These are phyloP conservation scores for Squalus acanthias DNA, from an alignment of 2,797 vertebrate species.

Conservation along the genomic window DNA sequence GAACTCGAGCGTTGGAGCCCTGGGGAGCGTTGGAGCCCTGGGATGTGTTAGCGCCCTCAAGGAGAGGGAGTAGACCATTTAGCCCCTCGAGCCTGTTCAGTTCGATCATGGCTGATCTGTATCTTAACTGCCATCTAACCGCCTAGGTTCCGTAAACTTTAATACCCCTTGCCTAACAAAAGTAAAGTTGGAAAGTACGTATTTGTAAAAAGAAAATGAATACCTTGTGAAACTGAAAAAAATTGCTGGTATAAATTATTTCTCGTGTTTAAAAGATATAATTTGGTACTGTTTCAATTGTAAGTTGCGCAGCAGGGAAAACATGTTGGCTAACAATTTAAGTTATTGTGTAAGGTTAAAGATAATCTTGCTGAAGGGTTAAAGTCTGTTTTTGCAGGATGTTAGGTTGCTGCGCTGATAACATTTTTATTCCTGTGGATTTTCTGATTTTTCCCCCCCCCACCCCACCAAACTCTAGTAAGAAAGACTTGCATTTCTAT, in stretches of 20 bases:
- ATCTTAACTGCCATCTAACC: not conserved
- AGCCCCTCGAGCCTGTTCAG: not conserved
- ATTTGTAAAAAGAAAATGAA: not conserved
- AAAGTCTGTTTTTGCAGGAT: not conserved
- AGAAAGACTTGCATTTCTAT: not conserved
- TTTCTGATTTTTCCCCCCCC: not conserved
- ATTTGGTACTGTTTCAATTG: not conserved
- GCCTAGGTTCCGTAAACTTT: not conserved
- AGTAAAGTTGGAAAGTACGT: not conserved
- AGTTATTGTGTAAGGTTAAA: not conserved
- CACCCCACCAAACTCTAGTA: too few species aligned
- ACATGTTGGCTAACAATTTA: not conserved
- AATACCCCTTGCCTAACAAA: not conserved
- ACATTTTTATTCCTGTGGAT: not conserved
- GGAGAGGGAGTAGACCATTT: not conserved
- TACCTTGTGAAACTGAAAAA: not conserved
- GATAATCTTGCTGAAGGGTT: not conserved
- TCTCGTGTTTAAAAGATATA: not conserved
- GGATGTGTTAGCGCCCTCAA: not conserved
- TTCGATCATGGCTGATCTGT: not conserved
- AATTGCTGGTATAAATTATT: not conserved
- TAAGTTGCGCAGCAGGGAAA: not conserved
- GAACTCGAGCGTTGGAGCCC: not conserved
- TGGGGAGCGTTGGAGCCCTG: too few species aligned
- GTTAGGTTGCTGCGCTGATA: not conserved